These are phyloP conservation scores for Taphrorychus bicolor DNA, from an alignment of 2,888 invertebrate genomes.

Conservation along the genomic window DNA sequence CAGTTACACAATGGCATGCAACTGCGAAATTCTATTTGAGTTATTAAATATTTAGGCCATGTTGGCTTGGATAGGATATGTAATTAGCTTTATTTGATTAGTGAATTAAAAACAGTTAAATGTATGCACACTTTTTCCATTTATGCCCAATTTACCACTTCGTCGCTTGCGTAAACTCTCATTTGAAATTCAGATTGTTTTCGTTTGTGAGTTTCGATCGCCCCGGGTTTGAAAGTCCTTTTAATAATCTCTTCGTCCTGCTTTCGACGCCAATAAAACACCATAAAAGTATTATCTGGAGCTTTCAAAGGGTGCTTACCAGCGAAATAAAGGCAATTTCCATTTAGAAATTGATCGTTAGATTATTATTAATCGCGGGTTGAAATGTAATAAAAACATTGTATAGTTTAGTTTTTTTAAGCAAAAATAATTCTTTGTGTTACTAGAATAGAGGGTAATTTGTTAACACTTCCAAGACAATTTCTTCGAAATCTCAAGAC, in stretches of 20 bases:
- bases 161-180: not conserved
- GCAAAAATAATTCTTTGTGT: not conserved
- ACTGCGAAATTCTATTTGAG: not conserved
- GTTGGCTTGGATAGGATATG: not conserved
- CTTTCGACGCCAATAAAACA: constrained; percentile 4
- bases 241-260: constrained; percentile 6
- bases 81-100: not conserved
- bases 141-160: not conserved
- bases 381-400: not conserved
- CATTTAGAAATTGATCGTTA: constrained; percentile 6
- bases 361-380: not conserved
- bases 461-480: not conserved
- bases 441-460: too few relatives aligned
- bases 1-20: not conserved
- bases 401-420: not conserved
- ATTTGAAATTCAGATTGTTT: constrained; percentile 5
- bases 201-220: constrained; percentile 2
- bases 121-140: too few relatives aligned
- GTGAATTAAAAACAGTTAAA: not conserved
- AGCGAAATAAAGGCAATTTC: not conserved
- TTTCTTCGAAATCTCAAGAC: not conserved
- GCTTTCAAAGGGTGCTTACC: not conserved
- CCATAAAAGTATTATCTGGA: constrained; percentile 2
- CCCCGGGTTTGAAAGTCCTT: not conserved
- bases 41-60: not conserved